Percentiles rank a stretch among this genome's conserved stretches.
phyloP scores from a whole-genome alignment of 92 coral and sea anemone genomes.

The Parazoanthus atlanticus region DNA sequence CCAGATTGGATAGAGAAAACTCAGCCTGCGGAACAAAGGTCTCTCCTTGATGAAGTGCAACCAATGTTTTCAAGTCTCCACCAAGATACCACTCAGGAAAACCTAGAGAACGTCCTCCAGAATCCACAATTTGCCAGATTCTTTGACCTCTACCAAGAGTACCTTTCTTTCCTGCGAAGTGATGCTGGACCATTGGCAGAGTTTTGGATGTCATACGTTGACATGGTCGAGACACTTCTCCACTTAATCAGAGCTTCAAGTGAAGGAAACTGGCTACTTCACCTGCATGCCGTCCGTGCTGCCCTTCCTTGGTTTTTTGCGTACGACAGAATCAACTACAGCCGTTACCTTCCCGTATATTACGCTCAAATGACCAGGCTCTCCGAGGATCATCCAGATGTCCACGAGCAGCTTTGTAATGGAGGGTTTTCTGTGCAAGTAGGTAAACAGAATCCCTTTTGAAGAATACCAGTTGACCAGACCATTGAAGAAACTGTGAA shows the following conservation, averaged over 20 bases:
- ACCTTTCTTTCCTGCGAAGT: conserved; percentile 27
- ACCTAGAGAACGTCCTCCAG: neutral
- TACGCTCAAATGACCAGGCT: conserved; percentile 58
- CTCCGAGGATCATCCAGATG: conserved; percentile 48
- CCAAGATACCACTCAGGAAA: conserved; percentile 7
- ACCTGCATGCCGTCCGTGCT: conserved; percentile 46
- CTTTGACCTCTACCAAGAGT: conserved; percentile 35
- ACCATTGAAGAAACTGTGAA: conserved; percentile 57
- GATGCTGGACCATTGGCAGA: conserved; percentile 48
- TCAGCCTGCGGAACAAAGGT: conserved; percentile 6
- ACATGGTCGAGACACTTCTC: conserved; percentile 54
- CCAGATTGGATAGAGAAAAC: conserved; percentile 16
- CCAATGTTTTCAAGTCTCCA: conserved; percentile 14
- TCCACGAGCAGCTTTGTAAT: conserved; percentile 20
- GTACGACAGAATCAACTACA: conserved; percentile 52
- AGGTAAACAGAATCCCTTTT: conserved; percentile 49
- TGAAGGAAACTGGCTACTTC: conserved; percentile 55
- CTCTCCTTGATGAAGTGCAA: conserved; percentile 22
- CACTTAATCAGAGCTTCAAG: conserved; percentile 58
- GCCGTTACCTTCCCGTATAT: conserved; percentile 35
- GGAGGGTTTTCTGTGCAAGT: conserved; percentile 59
- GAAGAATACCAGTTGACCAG: conserved; percentile 60
- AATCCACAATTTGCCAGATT: conserved; percentile 35
- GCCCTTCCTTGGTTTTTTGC: conserved; percentile 62
- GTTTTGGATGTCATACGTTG: conserved; percentile 61